Conservation (phyloP, 2,797 vertebrate species). For the Phylloscopus collybita region DNA sequence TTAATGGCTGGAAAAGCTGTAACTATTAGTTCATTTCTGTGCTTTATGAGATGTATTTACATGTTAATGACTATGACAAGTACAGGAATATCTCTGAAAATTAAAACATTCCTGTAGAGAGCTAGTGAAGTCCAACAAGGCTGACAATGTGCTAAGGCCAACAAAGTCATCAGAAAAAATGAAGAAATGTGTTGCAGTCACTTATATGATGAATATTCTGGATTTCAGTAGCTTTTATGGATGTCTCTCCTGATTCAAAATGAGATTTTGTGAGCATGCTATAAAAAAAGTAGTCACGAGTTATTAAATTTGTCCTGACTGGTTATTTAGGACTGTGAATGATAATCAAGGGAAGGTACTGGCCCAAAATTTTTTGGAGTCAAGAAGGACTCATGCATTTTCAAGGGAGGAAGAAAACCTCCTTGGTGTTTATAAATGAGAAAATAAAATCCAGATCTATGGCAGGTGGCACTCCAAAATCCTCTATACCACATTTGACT, state of each 20-base stretch:
- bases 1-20: slow-evolving; percentile 55
- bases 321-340: not conserved
- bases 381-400: not conserved
- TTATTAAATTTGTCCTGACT: not conserved
- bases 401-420: not conserved
- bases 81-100: slow-evolving; percentile 4
- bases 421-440: not conserved
- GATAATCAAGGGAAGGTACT: not conserved
- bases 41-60: slow-evolving; percentile 60
- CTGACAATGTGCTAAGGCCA: slow-evolving; percentile 12
- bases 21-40: slow-evolving; percentile 34
- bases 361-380: not conserved
- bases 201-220: not conserved
- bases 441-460: not conserved
- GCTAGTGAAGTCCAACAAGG: not conserved
- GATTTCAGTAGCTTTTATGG: not conserved
- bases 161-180: not conserved
- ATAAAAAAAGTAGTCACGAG: not conserved
- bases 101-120: not conserved
- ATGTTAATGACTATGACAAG: slow-evolving; percentile 54
- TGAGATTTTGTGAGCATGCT: not conserved
- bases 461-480: not conserved
- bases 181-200: not conserved
- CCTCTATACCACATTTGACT: not conserved
- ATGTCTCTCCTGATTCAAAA: not conserved